These are phyloP conservation scores for Neotoxoptera formosana DNA, from an alignment of 1,140 invertebrate species.

Conservation along the genomic window DNA sequence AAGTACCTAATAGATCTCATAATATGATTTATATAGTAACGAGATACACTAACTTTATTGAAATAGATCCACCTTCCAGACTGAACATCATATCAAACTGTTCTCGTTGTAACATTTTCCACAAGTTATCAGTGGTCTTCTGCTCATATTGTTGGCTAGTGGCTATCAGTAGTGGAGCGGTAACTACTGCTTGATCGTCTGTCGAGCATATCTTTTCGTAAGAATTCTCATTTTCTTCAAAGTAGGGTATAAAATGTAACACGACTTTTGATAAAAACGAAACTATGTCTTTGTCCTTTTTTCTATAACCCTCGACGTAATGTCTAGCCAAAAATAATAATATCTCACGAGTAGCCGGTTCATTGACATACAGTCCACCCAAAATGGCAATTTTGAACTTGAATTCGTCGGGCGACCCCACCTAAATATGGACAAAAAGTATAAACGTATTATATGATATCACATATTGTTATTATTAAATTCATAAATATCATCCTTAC, in stretches of 20 bases:
- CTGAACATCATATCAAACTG: constrained; percentile 71
- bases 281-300: constrained; percentile 71
- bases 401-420: constrained; percentile 72
- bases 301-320: constrained; percentile 74
- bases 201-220: constrained; percentile 57
- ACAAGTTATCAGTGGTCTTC: constrained; percentile 47
- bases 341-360: constrained; percentile 85
- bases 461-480: background rate
- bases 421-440: constrained; percentile 30
- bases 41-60: constrained; percentile 66
- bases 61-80: constrained; percentile 70
- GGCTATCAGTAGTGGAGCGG: constrained; percentile 58
- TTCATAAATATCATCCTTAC: background rate
- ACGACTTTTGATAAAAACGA: constrained; percentile 75
- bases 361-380: constrained; percentile 83
- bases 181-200: constrained; percentile 46
- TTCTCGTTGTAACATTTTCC: constrained; percentile 58
- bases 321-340: constrained; percentile 83
- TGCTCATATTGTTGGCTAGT: constrained; percentile 54
- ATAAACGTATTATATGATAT: background rate
- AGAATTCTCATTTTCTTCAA: constrained; percentile 57
- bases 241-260: constrained; percentile 78
- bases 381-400: constrained; percentile 84
- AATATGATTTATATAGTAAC: background rate
- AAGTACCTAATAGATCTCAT: constrained; percentile 22